These are phyloP conservation scores for Quadroppia sp. DNA, from an alignment of 2,888 invertebrate genomes.

Conservation along the genomic window DNA sequence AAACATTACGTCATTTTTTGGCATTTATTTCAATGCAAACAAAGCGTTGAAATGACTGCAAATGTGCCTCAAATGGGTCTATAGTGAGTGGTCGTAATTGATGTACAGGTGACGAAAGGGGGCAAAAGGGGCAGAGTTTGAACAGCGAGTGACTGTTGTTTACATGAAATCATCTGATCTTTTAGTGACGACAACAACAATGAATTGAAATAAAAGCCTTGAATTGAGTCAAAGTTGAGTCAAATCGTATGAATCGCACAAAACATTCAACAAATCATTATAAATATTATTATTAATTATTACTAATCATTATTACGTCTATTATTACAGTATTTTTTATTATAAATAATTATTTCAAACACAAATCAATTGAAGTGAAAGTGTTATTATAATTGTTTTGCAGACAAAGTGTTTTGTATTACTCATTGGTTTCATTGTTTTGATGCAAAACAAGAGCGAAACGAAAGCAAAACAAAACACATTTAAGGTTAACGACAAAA, in stretches of 20 bases:
- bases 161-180: no score
- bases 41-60: no score
- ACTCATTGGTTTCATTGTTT: neutral
- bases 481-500: neutral
- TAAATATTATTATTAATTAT: no score
- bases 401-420: neutral
- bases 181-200: conserved; percentile 17
- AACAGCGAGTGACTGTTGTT: neutral
- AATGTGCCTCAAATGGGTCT: no score
- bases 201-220: neutral
- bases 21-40: no score
- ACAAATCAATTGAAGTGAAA: neutral
- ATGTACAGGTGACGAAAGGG: no score
- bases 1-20: no score
- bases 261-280: no score
- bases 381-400: neutral
- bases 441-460: conserved; percentile 11
- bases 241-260: conserved; percentile 21
- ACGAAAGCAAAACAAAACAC: neutral
- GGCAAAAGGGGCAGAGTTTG: no score
- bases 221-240: conserved; percentile 7
- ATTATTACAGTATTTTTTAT: neutral
- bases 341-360: neutral
- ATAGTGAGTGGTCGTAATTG: no score
- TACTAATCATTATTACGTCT: neutral